phyloP scores from a whole-genome alignment of 2,888 invertebrate genomes.

The Standfussiana lucernea region DNA sequence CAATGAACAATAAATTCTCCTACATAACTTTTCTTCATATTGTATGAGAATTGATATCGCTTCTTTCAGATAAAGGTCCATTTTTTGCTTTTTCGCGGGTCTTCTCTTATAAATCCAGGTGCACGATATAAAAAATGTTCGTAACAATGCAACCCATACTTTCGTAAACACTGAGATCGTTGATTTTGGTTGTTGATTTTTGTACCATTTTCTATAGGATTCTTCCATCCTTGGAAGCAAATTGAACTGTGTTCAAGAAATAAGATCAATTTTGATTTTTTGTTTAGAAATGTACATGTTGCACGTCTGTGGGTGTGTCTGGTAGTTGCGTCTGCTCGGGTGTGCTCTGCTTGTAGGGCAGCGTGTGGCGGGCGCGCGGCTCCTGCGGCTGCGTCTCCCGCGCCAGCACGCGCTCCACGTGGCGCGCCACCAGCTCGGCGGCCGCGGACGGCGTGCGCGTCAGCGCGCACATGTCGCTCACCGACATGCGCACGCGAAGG shows the following conservation, averaged over 20 bases:
- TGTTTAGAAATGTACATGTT: constrained; percentile 91
- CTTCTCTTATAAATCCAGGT: constrained; percentile 82
- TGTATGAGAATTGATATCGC: constrained; percentile 62
- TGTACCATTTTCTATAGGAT: constrained; percentile 58
- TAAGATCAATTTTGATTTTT: constrained; percentile 6
- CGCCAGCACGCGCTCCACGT: constrained; percentile 91
- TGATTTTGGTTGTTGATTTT: constrained; percentile 70
- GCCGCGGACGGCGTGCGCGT: constrained; percentile 88
- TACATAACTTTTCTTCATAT: constrained; percentile 67
- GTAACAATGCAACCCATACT: constrained; percentile 79
- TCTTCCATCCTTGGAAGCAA: constrained; percentile 19
- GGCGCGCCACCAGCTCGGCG: constrained; percentile 90
- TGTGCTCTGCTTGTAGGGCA: constrained; percentile 79
- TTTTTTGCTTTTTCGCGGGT: constrained; percentile 71
- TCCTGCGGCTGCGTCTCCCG: constrained; percentile 89
- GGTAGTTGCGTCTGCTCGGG: constrained; percentile 86
- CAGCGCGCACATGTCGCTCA: constrained; percentile 85
- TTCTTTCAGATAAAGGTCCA: constrained; percentile 50
- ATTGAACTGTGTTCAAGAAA: constrained; percentile 29
- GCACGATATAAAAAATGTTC: constrained; percentile 80
- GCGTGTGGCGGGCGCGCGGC: constrained; percentile 78
- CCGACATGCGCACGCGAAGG: constrained; percentile 86
- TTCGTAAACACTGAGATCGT: constrained; percentile 79
- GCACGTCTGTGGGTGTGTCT: constrained; percentile 92
- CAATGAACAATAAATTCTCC: constrained; percentile 84